A percentile compares a stretch with the other conserved stretches of the same genome.
phyloP scores from a whole-genome alignment of 2,888 invertebrate species.

The Holacanthella duospinosa region DNA sequence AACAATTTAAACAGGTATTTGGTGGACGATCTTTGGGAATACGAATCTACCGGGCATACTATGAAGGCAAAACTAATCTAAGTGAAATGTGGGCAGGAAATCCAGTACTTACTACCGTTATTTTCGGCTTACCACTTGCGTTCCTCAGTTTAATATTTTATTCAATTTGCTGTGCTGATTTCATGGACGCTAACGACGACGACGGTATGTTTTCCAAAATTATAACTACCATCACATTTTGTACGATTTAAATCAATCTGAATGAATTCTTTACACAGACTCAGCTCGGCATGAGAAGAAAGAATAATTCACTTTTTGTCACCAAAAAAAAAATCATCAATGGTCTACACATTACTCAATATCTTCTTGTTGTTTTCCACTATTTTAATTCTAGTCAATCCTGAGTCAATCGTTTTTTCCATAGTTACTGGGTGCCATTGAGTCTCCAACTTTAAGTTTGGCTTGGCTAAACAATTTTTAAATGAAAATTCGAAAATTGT shows the following conservation, averaged over 20 bases:
- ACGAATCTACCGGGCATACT: slow-evolving; percentile 66
- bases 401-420: no score
- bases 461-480: no score
- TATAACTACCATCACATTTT: not conserved
- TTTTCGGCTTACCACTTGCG: slow-evolving; percentile 87
- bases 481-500: no score
- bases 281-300: slow-evolving; percentile 12
- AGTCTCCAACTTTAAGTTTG: no score
- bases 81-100: slow-evolving; percentile 83
- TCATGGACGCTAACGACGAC: slow-evolving; percentile 80
- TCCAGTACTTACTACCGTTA: slow-evolving; percentile 80
- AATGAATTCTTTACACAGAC: no score
- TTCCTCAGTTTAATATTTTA: slow-evolving; percentile 90
- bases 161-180: slow-evolving; percentile 91
- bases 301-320: no score
- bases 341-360: no score
- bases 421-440: no score
- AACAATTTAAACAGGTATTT: slow-evolving; percentile 60
- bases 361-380: no score
- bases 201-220: not conserved
- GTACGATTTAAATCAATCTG: not conserved
- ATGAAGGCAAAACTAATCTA: slow-evolving; percentile 68
- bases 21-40: slow-evolving; percentile 74
- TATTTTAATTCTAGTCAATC: no score
- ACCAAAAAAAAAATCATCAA: no score